These are phyloP conservation scores for Nothura maculosa DNA, from an alignment of 2,797 vertebrate species.

Conservation along the genomic window DNA sequence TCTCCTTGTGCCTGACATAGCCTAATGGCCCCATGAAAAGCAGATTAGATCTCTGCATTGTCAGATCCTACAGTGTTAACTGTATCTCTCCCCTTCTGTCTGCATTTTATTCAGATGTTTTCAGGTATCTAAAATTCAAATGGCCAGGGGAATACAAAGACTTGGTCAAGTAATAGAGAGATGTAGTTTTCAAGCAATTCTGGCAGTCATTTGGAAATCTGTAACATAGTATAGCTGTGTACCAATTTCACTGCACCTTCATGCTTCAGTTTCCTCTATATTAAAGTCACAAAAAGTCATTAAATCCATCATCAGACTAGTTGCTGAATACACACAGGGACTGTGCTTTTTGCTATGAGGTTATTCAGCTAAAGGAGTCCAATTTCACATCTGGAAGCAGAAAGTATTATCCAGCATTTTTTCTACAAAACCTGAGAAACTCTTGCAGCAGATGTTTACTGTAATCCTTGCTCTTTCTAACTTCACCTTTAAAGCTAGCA, in stretches of 20 bases:
- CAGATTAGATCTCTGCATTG: background rate
- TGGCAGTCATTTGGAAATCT: background rate
- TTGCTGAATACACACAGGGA: background rate
- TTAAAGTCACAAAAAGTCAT: background rate
- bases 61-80: background rate
- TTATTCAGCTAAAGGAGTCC: background rate
- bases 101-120: background rate
- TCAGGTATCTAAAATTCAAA: background rate
- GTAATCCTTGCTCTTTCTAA: background rate
- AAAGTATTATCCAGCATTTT: background rate
- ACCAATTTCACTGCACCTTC: background rate
- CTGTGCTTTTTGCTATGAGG: background rate
- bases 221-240: background rate
- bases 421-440: background rate
- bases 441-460: background rate
- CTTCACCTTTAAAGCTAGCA: background rate
- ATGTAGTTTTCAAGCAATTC: background rate
- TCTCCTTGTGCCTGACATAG: background rate
- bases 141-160: background rate
- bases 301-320: background rate
- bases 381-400: background rate
- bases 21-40: background rate
- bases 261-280: background rate
- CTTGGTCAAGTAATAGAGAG: background rate
- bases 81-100: background rate